These are phyloP conservation scores for Tethea ocularis DNA, from an alignment of 2,888 invertebrate species.

Conservation along the genomic window DNA sequence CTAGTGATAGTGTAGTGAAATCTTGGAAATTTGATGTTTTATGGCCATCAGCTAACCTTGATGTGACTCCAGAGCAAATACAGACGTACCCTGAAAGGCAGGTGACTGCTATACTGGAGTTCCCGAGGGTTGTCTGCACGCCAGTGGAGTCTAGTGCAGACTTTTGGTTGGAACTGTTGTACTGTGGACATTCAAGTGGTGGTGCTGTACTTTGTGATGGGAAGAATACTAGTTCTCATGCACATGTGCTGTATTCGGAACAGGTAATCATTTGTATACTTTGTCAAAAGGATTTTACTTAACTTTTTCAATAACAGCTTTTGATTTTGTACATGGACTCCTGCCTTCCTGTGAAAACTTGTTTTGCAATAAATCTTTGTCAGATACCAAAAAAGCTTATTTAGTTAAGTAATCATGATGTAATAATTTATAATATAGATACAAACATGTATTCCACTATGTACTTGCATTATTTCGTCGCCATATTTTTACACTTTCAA, in stretches of 20 bases:
- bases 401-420: too few relatives aligned
- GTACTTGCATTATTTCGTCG: too few relatives aligned
- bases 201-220: constrained; percentile 89
- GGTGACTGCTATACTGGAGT: constrained; percentile 89
- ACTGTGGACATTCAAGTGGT: constrained; percentile 87
- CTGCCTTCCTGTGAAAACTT: not conserved
- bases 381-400: too few relatives aligned
- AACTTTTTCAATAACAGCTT: too few relatives aligned
- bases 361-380: not conserved
- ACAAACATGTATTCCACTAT: too few relatives aligned
- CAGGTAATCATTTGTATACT: constrained; percentile 75
- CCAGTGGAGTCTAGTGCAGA: constrained; percentile 86
- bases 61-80: constrained; percentile 89
- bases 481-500: too few relatives aligned
- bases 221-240: constrained; percentile 77
- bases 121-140: constrained; percentile 88
- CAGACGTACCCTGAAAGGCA: constrained; percentile 91
- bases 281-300: too few relatives aligned
- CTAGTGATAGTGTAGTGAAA: constrained; percentile 70
- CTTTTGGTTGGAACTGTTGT: constrained; percentile 91
- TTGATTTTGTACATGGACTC: too few relatives aligned
- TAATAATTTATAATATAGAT: too few relatives aligned
- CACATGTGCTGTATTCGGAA: constrained; percentile 89
- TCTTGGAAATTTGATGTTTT: constrained; percentile 89
- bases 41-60: constrained; percentile 90